Conservation (phyloP, 2,888 invertebrate genomes). For the Cancer borealis region DNA sequence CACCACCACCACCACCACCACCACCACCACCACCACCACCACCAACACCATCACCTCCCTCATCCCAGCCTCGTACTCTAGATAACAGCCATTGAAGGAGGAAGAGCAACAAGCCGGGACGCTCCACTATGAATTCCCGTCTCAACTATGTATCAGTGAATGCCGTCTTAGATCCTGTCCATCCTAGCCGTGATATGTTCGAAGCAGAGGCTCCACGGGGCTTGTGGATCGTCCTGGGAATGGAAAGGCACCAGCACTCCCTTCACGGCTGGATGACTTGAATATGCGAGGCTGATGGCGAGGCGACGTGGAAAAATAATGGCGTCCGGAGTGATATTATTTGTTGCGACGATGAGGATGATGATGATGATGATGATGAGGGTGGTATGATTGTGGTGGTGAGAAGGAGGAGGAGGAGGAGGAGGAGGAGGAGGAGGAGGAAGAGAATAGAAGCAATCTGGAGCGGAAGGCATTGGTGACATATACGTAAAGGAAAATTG, state of each 20-base stretch:
- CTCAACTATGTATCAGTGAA: conserved; percentile 7
- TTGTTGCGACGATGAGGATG: not conserved
- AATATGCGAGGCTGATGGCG: not conserved
- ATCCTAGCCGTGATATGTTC: conserved; percentile 1
- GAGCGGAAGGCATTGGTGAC: not conserved
- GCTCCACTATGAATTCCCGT: not conserved
- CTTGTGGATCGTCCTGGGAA: not conserved
- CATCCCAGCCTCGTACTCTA: not conserved
- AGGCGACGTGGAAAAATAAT: conserved; percentile 24
- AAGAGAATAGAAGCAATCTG: not conserved
- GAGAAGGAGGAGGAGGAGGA: not conserved
- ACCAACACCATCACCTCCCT: not conserved
- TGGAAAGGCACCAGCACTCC: not conserved
- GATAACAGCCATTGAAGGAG: not conserved
- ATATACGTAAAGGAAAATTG: not conserved
- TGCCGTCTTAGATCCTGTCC: not conserved
- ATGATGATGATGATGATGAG: not conserved
- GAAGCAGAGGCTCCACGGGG: not conserved
- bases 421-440: not conserved
- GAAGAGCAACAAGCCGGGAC: conserved; percentile 9
- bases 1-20: not conserved
- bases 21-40: not conserved
- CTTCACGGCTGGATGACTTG: not conserved
- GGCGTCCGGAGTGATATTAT: not conserved
- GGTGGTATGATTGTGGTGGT: not conserved